Percentiles rank a stretch among this genome's conserved stretches.
phyloP scores from a whole-genome alignment of 2,113 vertebrate species.

The Antechinus flavipes region DNA sequence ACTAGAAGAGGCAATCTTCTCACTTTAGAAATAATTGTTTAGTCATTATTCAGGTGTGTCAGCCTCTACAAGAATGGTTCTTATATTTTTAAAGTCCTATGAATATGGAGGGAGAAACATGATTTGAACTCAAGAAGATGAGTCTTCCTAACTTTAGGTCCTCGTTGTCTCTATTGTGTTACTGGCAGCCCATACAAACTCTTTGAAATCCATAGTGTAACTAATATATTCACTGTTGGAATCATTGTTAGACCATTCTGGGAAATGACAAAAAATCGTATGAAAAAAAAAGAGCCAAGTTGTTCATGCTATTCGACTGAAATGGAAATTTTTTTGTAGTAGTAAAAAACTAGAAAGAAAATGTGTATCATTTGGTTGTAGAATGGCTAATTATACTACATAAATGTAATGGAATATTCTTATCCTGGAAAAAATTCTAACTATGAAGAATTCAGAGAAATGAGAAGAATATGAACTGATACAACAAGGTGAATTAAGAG shows the following conservation, averaged over 20 bases:
- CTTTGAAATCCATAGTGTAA: background rate
- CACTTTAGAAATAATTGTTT: background rate
- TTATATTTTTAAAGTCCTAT: background rate
- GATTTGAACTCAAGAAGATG: background rate
- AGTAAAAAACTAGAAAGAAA: background rate
- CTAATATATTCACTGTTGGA: background rate
- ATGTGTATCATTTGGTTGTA: background rate
- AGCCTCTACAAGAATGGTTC: background rate
- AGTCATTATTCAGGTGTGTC: no score
- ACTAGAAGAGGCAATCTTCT: background rate
- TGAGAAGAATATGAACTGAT: background rate
- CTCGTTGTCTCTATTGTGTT: background rate
- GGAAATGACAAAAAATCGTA: background rate
- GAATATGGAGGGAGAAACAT: background rate
- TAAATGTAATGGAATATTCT: background rate
- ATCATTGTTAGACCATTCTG: background rate
- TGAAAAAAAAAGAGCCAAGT: background rate
- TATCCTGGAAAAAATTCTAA: background rate
- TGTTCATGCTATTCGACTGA: background rate
- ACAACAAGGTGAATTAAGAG: background rate
- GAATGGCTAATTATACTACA: background rate
- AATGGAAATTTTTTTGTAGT: background rate
- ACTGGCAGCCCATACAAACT: background rate
- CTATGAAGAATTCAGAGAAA: background rate
- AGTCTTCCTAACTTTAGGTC: background rate